Conservation (phyloP, 64 coral and sea anemone species). For the Montipora cactus region DNA sequence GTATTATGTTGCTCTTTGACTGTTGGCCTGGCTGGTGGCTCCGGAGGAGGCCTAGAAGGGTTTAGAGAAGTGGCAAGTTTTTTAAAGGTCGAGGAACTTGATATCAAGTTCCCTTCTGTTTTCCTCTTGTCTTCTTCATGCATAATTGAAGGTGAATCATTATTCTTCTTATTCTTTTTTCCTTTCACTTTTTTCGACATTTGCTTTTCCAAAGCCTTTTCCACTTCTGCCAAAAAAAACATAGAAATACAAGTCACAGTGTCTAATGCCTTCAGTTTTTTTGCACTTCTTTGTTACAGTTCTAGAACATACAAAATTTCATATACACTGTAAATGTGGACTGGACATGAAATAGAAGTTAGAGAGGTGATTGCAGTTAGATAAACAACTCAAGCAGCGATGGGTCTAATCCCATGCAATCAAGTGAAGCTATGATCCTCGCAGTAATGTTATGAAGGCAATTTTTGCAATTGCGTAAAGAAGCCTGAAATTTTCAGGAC, state of each 20-base stretch:
- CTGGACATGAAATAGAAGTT: no score
- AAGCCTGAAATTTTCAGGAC: no score
- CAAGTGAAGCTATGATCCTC: no score
- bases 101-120: slow-evolving; percentile 24
- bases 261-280: background rate
- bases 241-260: background rate
- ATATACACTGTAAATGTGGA: no score
- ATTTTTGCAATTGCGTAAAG: no score
- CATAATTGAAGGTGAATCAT: background rate
- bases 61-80: slow-evolving; percentile 65
- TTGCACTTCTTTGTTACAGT: background rate
- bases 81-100: slow-evolving; percentile 55
- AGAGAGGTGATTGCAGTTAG: no score
- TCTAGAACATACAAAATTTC: background rate
- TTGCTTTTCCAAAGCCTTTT: slow-evolving; percentile 87
- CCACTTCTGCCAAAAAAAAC: slow-evolving; percentile 69
- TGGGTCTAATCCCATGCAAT: no score
- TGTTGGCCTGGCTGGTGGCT: slow-evolving; percentile 62
- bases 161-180: slow-evolving; percentile 50
- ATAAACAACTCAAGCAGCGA: no score
- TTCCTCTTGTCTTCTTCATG: slow-evolving; percentile 31
- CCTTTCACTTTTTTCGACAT: slow-evolving; percentile 80
- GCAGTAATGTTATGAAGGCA: no score
- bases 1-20: background rate
- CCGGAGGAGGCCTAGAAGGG: slow-evolving; percentile 70